Evolutionary conservation across 2,888 invertebrate species (phyloP), one percentile per base, ranked within the genome.

Genomic region (Noctua fimbriata): DNA sequence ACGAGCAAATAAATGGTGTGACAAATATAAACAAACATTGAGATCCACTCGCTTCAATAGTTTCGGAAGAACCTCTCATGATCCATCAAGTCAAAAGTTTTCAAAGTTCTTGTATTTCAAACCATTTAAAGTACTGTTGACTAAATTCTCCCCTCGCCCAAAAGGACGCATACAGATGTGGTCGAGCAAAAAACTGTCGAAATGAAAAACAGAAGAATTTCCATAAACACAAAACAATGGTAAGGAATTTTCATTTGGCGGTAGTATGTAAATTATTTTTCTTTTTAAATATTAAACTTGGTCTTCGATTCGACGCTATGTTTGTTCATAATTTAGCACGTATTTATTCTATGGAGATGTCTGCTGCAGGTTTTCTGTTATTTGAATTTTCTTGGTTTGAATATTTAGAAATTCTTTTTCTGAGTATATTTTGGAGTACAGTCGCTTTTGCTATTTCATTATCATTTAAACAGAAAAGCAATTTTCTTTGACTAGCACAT

Each of bases 181-280:
- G n/a, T 47, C 2, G 16, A 47, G 32, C 18, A 58, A 63, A 70
- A 74, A 76, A 81, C 70, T 24, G n/a, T n/a, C 18, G 52, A 67
- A 81, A 58, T 28, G 18, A 63, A 65, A 67, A 73, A 65, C 16
- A 47, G 16, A 75, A 73, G 32, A 69, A 75, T 81, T 74, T 77
- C 67, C 72, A 84, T 81, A 69, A 74, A 84, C 58, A 52, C 24
- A 71, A 79, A 81, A 82, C 84, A 84, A 66, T 87, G 76, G 83
- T 87, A 85, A 81, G 81, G 73, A 69, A 79, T 87, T 77, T 73
- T 81, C 73, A 81, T 81, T 82, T 76, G 32, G 75, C 63, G 55
- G 49, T 74, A 74, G 73, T 74, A 76, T 82, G 77, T 81, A 76
- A 79, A 85, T 81, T 76, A 83, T 82, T 79, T 76, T 83, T 72